These are phyloP conservation scores for Polydrusus tereticollis DNA, from an alignment of 2,888 invertebrate species.

Conservation along the genomic window DNA sequence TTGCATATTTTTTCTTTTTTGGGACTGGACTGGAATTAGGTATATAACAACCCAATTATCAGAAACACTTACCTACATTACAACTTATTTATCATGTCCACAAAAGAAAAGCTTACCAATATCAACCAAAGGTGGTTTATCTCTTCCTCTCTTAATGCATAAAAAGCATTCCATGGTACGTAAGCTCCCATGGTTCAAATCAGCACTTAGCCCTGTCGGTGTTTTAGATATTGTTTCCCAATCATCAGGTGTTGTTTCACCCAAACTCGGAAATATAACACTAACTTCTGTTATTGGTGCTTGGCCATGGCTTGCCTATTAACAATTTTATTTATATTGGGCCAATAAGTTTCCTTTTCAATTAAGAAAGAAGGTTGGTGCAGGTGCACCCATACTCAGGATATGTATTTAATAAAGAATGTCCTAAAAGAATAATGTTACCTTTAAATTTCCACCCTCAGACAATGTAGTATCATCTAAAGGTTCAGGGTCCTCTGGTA, in stretches of 20 bases:
- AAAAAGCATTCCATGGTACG: conserved; percentile 93
- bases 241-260: conserved; percentile 86
- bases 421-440: neutral
- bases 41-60: too few species aligned
- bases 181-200: conserved; percentile 97
- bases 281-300: conserved; percentile 98
- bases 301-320: conserved; percentile 84
- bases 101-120: conserved; percentile 79
- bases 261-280: conserved; percentile 89
- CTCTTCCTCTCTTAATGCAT: conserved; percentile 91
- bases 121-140: conserved; percentile 97
- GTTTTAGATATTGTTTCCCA: conserved; percentile 81
- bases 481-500: conserved; percentile 85
- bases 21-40: too few species aligned
- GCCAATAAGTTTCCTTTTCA: neutral
- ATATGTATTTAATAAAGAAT: neutral
- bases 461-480: conserved; percentile 80
- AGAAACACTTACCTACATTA: too few species aligned
- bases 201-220: conserved; percentile 90
- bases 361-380: too few species aligned
- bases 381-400: too few species aligned
- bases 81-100: too few species aligned
- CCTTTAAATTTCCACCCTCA: conserved; percentile 69
- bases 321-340: conserved; percentile 70
- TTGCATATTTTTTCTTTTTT: too few species aligned